Percentiles rank a stretch among this genome's conserved stretches.
Evolutionary conservation across 2,797 vertebrate genomes (phyloP).

Genomic region (Peromyscus nudipes): DNA sequence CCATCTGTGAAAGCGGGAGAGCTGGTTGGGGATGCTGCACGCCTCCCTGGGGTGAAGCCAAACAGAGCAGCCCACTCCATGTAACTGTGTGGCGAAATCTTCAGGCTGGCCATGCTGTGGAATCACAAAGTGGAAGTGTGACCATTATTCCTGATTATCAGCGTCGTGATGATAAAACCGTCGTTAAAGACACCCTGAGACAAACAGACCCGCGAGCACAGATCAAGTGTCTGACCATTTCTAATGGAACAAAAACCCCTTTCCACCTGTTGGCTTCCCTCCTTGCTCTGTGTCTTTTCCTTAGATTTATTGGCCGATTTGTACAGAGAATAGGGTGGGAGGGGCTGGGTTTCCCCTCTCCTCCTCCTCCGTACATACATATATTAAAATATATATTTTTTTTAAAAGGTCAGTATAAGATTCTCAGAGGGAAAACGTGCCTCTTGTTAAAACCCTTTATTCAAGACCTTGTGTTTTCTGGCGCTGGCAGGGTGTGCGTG

Average conservation of each 20-base stretch:
- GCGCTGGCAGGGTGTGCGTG: neutral
- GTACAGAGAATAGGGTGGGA: slow-evolving; percentile 83
- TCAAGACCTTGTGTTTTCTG: slow-evolving; percentile 68
- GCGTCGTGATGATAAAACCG: slow-evolving; percentile 60
- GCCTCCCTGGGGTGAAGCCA: neutral
- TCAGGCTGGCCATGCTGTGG: neutral
- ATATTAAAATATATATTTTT: neutral
- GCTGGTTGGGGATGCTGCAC: neutral
- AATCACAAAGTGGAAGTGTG: slow-evolving; percentile 51
- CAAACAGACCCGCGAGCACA: slow-evolving; percentile 49
- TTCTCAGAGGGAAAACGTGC: slow-evolving; percentile 70
- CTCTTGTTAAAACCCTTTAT: slow-evolving; percentile 74
- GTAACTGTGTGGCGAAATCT: neutral
- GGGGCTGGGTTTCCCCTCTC: slow-evolving; percentile 71
- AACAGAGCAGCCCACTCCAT: neutral
- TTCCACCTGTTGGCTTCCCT: slow-evolving; percentile 89
- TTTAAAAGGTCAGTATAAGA: slow-evolving; percentile 73
- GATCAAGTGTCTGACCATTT: slow-evolving; percentile 73
- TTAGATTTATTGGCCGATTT: slow-evolving; percentile 83
- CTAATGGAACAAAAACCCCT: slow-evolving; percentile 80
- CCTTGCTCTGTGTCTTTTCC: slow-evolving; percentile 80
- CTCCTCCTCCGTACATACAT: slow-evolving; percentile 73
- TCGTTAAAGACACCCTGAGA: slow-evolving; percentile 74
- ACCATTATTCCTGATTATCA: slow-evolving; percentile 45
- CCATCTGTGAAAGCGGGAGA: neutral